phyloP scores from a whole-genome alignment of 2,113 vertebrate species.

The Psammodynastes pulverulentus region DNA sequence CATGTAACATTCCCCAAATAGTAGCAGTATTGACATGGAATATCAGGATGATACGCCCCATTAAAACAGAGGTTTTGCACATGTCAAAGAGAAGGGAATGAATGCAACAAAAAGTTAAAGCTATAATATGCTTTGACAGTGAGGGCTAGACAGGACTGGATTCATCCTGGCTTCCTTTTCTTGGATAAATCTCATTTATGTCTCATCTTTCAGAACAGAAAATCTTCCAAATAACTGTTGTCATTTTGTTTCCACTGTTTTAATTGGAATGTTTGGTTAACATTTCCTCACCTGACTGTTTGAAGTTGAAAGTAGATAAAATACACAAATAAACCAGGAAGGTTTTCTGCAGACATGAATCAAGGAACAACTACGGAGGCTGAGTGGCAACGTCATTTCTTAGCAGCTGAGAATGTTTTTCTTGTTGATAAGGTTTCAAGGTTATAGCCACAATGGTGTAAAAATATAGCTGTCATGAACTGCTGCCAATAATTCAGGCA shows the following conservation, averaged over 20 bases:
- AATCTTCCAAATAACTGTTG: background rate
- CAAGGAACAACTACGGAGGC: conserved; percentile 6
- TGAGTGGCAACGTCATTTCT: background rate
- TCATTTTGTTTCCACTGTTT: background rate
- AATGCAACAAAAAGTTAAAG: background rate
- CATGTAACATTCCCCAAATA: background rate
- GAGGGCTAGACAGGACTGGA: background rate
- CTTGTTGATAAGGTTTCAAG: conserved; percentile 55
- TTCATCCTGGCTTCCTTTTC: background rate
- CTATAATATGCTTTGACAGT: background rate
- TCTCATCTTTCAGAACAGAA: background rate
- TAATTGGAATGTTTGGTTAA: background rate
- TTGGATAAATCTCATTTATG: background rate
- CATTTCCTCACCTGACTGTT: background rate
- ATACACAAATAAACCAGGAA: background rate
- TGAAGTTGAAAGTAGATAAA: too few species aligned
- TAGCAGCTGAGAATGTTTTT: background rate
- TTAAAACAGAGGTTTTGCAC: background rate
- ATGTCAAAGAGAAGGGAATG: background rate
- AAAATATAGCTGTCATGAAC: conserved; percentile 43
- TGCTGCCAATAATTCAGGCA: conserved; percentile 36
- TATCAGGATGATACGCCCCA: background rate
- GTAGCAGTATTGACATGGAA: background rate
- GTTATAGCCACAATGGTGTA: conserved; percentile 39
- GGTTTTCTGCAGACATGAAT: conserved; percentile 21